These are phyloP conservation scores for Platycheirus albimanus DNA, from an alignment of 2,888 invertebrate genomes.

Conservation along the genomic window DNA sequence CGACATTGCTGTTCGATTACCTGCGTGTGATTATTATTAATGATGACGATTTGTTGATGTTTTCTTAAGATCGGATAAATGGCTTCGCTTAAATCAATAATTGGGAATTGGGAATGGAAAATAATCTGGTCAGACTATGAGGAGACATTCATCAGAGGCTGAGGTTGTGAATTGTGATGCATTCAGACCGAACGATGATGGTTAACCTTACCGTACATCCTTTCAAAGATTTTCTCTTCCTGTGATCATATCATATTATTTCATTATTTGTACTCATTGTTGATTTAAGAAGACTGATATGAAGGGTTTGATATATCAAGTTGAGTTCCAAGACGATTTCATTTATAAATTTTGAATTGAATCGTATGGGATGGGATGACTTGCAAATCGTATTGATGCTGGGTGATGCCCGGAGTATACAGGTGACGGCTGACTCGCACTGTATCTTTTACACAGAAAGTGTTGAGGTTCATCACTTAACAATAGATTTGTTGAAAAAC, in stretches of 20 bases:
- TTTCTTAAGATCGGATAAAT: slow-evolving; percentile 80
- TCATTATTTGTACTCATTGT: slow-evolving; percentile 47
- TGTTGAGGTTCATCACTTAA: background rate
- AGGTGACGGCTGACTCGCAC: slow-evolving; percentile 49
- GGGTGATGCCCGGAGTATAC: slow-evolving; percentile 52
- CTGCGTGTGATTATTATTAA: slow-evolving; percentile 81
- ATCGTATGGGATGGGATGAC: slow-evolving; percentile 56
- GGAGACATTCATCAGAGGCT: slow-evolving; percentile 38
- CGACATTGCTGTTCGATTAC: slow-evolving; percentile 65
- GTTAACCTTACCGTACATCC: slow-evolving; percentile 32
- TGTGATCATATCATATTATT: slow-evolving; percentile 55
- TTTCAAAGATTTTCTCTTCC: slow-evolving; percentile 62
- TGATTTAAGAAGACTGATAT: slow-evolving; percentile 35
- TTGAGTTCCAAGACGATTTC: slow-evolving; percentile 53
- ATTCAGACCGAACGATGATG: slow-evolving; percentile 31
- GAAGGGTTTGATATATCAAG: slow-evolving; percentile 30
- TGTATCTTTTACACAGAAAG: background rate
- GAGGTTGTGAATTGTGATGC: slow-evolving; percentile 30
- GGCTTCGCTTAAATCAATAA: slow-evolving; percentile 75
- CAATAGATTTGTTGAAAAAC: slow-evolving; percentile 60
- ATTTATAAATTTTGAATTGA: slow-evolving; percentile 48
- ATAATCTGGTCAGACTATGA: slow-evolving; percentile 57
- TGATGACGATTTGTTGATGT: slow-evolving; percentile 82
- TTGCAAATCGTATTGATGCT: slow-evolving; percentile 67
- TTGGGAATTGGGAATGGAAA: slow-evolving; percentile 64